These are phyloP conservation scores for Acanthosepion lycidas DNA, from an alignment of 2,888 invertebrate species.

Conservation along the genomic window DNA sequence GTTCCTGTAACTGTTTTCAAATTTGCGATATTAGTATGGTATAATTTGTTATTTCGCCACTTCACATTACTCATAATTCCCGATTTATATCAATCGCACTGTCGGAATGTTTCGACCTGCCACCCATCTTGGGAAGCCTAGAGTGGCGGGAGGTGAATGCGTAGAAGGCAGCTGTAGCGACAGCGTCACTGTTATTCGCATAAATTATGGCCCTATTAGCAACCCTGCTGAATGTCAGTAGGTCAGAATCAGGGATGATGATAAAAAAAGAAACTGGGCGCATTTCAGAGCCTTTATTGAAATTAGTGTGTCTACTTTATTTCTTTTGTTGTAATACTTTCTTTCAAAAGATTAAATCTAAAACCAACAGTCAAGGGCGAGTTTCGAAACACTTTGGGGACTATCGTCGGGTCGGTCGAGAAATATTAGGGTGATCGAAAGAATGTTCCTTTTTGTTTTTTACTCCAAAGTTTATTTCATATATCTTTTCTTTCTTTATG, in stretches of 20 bases:
- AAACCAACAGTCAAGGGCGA: neutral
- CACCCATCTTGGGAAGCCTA: neutral
- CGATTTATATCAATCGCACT: neutral
- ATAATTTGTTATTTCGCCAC: neutral
- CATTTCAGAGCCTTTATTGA: neutral
- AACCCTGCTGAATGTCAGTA: neutral
- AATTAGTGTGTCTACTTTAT: no score
- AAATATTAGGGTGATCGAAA: no score
- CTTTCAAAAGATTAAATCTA: neutral
- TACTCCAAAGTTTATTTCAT: no score
- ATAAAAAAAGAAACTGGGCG: neutral
- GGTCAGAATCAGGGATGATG: neutral
- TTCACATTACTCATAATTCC: neutral
- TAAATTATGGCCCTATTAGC: neutral
- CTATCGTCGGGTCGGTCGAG: neutral
- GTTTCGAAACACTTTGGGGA: neutral
- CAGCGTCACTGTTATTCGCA: neutral
- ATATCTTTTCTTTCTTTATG: no score
- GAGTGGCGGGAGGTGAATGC: no score
- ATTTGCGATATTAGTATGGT: neutral
- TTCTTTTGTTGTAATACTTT: neutral
- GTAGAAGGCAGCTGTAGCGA: neutral
- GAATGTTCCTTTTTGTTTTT: no score
- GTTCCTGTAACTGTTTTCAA: neutral
- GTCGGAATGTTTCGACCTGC: constrained; percentile 33